Evolutionary conservation across 2,797 vertebrate species (phyloP).

Genomic region (Salmo trutta): DNA sequence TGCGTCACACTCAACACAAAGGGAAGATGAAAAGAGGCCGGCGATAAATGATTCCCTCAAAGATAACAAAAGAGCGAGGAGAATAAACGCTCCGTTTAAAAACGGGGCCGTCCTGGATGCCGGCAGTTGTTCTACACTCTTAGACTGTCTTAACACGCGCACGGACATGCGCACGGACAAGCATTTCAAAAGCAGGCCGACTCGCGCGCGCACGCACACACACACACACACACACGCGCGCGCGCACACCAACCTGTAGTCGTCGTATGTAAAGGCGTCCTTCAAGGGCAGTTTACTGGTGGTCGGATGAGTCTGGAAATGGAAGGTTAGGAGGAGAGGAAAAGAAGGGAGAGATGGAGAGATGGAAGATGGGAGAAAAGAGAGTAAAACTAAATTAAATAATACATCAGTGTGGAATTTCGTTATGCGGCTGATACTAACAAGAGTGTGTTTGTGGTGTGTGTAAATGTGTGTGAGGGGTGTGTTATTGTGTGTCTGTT

Average conservation of each 20-base stretch:
- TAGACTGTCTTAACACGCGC: neutral
- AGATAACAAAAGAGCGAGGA: conserved; percentile 66
- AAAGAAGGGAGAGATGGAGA: conserved; percentile 22
- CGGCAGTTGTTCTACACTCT: conserved; percentile 3
- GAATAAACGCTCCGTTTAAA: conserved; percentile 51
- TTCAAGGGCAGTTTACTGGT: conserved; percentile 96
- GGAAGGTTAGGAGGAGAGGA: conserved; percentile 48
- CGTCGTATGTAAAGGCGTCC: conserved; percentile 97
- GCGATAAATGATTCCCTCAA: conserved; percentile 65
- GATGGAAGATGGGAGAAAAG: conserved; percentile 14
- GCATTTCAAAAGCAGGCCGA: neutral
- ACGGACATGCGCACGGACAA: neutral
- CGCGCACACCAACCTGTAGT: conserved; percentile 91
- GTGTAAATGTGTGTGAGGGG: conserved; percentile 14
- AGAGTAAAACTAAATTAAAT: conserved; percentile 38
- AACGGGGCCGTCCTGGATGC: conserved; percentile 35
- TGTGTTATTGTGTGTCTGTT: conserved; percentile 35
- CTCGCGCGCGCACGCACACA: conserved; percentile 14
- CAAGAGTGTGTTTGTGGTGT: conserved; percentile 86
- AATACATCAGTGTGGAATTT: conserved; percentile 87
- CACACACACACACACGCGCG: conserved; percentile 54
- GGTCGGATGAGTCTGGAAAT: conserved; percentile 92
- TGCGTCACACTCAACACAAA: conserved; percentile 55
- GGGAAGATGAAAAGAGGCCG: conserved; percentile 12
- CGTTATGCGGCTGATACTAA: conserved; percentile 90